phyloP scores from a whole-genome alignment of 2,113 vertebrate species.

The Picathartes gymnocephalus region DNA sequence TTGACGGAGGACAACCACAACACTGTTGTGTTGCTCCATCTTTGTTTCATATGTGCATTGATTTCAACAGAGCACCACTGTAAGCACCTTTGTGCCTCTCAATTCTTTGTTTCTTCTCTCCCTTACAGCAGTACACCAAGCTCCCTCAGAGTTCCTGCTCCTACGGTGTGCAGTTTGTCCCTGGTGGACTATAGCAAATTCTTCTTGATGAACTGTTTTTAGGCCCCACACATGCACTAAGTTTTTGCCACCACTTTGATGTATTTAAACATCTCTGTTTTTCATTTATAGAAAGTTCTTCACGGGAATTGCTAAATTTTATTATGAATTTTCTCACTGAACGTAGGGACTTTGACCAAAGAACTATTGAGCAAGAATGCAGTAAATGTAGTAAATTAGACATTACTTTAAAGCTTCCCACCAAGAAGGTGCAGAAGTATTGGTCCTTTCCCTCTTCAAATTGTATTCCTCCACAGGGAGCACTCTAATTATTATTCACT shows the following conservation, averaged over 20 bases:
- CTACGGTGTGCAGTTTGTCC: not conserved
- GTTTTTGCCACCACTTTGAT: not conserved
- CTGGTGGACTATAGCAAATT: too few relatives aligned
- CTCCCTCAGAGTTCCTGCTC: not conserved
- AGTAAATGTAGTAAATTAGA: not conserved
- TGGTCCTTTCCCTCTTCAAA: not conserved
- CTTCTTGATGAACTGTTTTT: not conserved
- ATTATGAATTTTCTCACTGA: not conserved
- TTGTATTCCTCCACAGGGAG: not conserved
- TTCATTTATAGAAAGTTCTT: not conserved
- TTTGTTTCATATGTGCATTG: not conserved
- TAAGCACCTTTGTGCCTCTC: not conserved
- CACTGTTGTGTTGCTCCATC: too few relatives aligned
- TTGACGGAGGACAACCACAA: not conserved
- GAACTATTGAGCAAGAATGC: not conserved
- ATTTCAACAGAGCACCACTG: not conserved
- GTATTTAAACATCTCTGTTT: not conserved
- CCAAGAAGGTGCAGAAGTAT: not conserved
- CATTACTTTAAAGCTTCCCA: not conserved
- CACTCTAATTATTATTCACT: not conserved
- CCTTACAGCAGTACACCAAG: not conserved
- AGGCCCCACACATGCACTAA: not conserved
- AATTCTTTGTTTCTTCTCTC: not conserved
- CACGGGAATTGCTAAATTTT: not conserved
- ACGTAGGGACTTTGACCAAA: not conserved